phyloP scores from a whole-genome alignment of 2,113 vertebrate species.

The Sturnus vulgaris region DNA sequence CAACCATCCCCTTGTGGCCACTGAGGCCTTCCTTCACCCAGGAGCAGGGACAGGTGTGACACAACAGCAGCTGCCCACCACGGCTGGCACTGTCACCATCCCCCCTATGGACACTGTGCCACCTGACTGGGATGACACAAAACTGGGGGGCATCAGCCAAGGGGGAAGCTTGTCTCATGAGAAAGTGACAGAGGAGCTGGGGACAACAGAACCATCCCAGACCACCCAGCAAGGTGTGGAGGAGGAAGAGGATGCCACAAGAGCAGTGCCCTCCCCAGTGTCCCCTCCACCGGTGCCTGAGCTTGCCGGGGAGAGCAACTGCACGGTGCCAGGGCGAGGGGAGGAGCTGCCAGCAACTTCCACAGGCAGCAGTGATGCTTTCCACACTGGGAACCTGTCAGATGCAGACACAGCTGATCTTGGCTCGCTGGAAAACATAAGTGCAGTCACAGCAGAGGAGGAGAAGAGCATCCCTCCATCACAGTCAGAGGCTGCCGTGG shows the following conservation, averaged over 20 bases:
- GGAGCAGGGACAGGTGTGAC: background rate
- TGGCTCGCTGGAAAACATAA: background rate
- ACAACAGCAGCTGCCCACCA: background rate
- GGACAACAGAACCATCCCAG: background rate
- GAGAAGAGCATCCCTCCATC: background rate
- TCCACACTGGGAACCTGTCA: background rate
- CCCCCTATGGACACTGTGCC: background rate
- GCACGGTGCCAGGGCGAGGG: background rate
- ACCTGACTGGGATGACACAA: constrained; percentile 77
- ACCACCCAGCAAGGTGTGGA: background rate
- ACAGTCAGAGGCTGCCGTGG: background rate
- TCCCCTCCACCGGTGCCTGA: background rate
- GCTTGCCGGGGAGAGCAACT: background rate
- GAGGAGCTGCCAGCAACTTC: background rate
- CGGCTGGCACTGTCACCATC: background rate
- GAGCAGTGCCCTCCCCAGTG: background rate
- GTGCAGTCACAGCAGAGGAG: background rate
- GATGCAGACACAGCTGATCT: background rate
- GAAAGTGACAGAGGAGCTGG: background rate
- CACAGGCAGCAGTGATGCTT: background rate
- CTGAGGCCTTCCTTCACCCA: background rate
- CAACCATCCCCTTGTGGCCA: background rate
- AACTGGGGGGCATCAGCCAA: background rate
- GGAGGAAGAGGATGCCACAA: background rate
- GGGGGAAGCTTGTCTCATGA: background rate